Base-by-base conservation (phyloP, 2,797 vertebrate species). In the Podarcis lilfordi region DNA sequence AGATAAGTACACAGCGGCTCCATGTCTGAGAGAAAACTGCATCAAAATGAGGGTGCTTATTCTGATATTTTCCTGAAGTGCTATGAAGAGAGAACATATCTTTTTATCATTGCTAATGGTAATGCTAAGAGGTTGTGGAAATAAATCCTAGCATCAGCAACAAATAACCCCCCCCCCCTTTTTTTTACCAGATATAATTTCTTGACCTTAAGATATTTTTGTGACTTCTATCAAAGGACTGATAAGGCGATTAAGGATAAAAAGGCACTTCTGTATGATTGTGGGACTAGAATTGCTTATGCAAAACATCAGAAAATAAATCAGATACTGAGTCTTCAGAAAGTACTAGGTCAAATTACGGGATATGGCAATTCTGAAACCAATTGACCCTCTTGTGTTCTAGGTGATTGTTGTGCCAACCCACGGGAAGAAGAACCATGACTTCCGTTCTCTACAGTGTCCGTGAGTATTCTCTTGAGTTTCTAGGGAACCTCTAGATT, bases 401-500 rank as follows among this genome's bases (percentile, higher is more conserved):
- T 88, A 93, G 94, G 91, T 94, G 84, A 94, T 77, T 87, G 76
- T 89, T 81, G 85, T 17, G 37, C 86, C 87, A 91, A 82, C 83
- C 21, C 37, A 75, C 9, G 9, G 92, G 91, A 82, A 50, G 80
- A 92, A 89, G 85, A 90, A 80, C 90, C 87, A 97, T 97, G 97
- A 89, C 94, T 3, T 96, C 94, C 0, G 91, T 95, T 82, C 92
- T 91, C 75, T 96, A 95, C 93, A 95, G 92, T 0, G 69, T 91
- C 43, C 93, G 97, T 97, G 94, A 97, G 97, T 97, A 93, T 68
- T 23, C 71, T 40, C 1, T 40, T 27, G 27, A 77, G 59, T 72
- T 61, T 78, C 37, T 7, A 88, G 66, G 45, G 71, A 55, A 23
- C 72, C 21, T 61, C 80, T 55, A 45, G 27, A 64, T 32, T 78